Evolutionary conservation across 2,888 invertebrate genomes (phyloP).

Genomic region (Villa cingulata): DNA sequence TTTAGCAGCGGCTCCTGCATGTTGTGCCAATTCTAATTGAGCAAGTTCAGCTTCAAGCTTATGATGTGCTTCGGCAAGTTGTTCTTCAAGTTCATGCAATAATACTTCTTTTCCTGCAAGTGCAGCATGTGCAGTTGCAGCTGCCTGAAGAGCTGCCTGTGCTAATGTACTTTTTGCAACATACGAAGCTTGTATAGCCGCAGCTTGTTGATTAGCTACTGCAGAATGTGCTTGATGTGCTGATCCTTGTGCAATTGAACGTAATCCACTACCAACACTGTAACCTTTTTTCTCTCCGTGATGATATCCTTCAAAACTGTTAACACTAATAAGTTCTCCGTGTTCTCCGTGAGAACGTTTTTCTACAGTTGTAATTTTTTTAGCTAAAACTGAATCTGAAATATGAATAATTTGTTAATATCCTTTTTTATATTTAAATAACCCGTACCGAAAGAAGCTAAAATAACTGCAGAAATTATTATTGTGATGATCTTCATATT

Average conservation of each 20-base stretch:
- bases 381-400: background rate
- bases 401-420: too few species aligned
- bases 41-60: slow-evolving; percentile 53
- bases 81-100: slow-evolving; percentile 54
- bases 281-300: background rate
- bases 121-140: slow-evolving; percentile 52
- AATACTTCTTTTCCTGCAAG: slow-evolving; percentile 53
- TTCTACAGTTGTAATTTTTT: background rate
- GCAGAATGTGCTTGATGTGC: slow-evolving; percentile 64
- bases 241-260: slow-evolving; percentile 57
- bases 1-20: slow-evolving; percentile 53
- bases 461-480: too few species aligned
- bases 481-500: background rate
- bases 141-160: slow-evolving; percentile 59
- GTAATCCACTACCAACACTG: slow-evolving; percentile 49
- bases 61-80: slow-evolving; percentile 54
- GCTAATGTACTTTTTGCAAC: slow-evolving; percentile 65
- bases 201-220: slow-evolving; percentile 56
- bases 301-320: background rate
- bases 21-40: slow-evolving; percentile 59
- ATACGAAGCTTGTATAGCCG: slow-evolving; percentile 64
- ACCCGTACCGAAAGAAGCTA: too few species aligned
- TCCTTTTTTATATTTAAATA: background rate
- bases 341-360: background rate
- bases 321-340: background rate